Percentiles rank a stretch among this genome's conserved stretches.
phyloP scores from a whole-genome alignment of 2,888 invertebrate genomes.

The Euplagia quadripunctaria region DNA sequence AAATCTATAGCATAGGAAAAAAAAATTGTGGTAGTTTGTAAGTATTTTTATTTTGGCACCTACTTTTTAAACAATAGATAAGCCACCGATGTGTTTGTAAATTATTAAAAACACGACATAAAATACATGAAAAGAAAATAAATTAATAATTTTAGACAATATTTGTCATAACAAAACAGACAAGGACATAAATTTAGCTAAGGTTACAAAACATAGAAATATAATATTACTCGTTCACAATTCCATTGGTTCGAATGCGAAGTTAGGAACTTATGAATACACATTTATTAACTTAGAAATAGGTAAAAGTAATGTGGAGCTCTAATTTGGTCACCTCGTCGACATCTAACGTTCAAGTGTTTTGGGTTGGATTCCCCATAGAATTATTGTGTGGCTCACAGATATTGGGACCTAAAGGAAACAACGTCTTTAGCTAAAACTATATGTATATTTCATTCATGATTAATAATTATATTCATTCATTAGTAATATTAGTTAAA shows the following conservation, averaged over 20 bases:
- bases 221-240: constrained; percentile 44
- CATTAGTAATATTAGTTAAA: no score
- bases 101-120: constrained; percentile 29
- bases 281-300: constrained; percentile 8
- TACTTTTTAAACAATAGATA: constrained; percentile 45
- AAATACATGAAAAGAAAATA: constrained; percentile 37
- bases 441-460: no score
- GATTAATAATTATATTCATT: no score
- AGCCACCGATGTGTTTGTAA: constrained; percentile 37
- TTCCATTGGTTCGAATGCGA: constrained; percentile 43
- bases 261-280: constrained; percentile 31
- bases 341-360: not conserved
- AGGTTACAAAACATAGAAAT: constrained; percentile 33
- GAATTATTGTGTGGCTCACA: not conserved
- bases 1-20: not conserved
- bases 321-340: not conserved
- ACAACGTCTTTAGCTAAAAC: no score
- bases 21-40: constrained; percentile 18
- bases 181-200: constrained; percentile 33
- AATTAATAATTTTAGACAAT: constrained; percentile 29
- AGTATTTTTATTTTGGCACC: constrained; percentile 56
- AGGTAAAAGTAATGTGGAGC: not conserved
- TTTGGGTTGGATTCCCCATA: not conserved
- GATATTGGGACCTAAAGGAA: no score
- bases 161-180: not conserved